Evolutionary conservation across 2,888 invertebrate species (phyloP).

Genomic region (Sphecodes monilicornis): DNA sequence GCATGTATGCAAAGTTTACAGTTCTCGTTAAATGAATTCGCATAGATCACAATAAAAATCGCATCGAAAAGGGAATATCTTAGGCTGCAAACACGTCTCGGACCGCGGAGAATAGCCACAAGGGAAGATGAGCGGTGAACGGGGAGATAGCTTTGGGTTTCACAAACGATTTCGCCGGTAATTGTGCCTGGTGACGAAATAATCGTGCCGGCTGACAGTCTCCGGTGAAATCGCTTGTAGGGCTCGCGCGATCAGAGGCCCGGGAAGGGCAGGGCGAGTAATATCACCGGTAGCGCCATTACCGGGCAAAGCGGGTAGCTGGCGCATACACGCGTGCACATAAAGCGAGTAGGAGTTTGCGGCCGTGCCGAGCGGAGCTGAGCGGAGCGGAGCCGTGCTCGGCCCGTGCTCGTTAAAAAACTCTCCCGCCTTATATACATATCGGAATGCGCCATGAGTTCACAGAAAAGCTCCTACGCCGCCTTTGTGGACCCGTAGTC

Average conservation of each 20-base stretch:
- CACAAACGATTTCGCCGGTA: neutral
- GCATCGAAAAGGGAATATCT: neutral
- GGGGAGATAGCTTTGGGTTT: neutral
- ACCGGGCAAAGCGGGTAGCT: slow-evolving; percentile 55
- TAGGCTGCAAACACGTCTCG: neutral
- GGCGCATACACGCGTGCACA: slow-evolving; percentile 22
- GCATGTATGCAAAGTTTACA: neutral
- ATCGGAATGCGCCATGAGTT: slow-evolving; percentile 58
- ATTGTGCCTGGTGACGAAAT: neutral
- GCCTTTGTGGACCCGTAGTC: slow-evolving; percentile 63
- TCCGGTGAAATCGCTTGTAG: neutral
- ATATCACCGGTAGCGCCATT: slow-evolving; percentile 65
- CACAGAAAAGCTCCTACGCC: slow-evolving; percentile 59
- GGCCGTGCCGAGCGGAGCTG: neutral
- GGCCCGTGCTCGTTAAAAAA: slow-evolving; percentile 69
- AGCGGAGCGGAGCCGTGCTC: neutral
- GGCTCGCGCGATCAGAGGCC: slow-evolving; percentile 41
- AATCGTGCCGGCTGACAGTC: neutral
- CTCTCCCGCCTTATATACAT: slow-evolving; percentile 60
- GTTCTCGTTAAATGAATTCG: neutral
- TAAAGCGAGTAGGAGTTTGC: slow-evolving; percentile 24
- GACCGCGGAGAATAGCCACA: neutral
- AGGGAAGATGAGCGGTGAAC: neutral
- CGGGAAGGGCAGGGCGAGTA: slow-evolving; percentile 37
- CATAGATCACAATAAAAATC: neutral